Base-by-base conservation (phyloP, 2,113 vertebrate genomes). In the Thunnus maccoyii region DNA sequence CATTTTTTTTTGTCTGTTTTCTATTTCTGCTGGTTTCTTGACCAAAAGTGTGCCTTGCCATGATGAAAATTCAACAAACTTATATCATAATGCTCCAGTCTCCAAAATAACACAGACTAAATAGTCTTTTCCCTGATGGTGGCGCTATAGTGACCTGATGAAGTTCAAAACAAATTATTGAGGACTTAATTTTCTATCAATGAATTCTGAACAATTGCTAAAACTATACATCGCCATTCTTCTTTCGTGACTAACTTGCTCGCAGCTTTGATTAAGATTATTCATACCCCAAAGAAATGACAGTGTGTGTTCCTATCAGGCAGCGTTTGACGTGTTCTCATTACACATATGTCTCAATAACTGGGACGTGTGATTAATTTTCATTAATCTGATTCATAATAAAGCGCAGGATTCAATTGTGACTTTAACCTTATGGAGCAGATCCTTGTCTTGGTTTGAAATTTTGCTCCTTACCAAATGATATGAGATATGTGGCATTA, bases 271-370 rank as follows among this genome's bases (percentile, higher is more conserved):
- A 66, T 51, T 27, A 27, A 66, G 27, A 41, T 41, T 1, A 50
- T 50, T 44, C 50, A 2, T 36, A 36, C 13, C 12, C 41, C 3
- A 15, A 55, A 56, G 12, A 47, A 48, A 58, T 15, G 11, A 32
- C 14, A 50, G 22, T 22, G 22, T 22, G 22, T 22, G 22, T 22
- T 22, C 1, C 22, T 22, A 22, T 22, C 22, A 22, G 22, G 22
- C 13, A 8, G 47, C 30, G 20, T 17, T 67, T 16, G 16, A 16
- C 5, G 0, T 41, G 27, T 10, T 68, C 11, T 30, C 22, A 58
- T 60, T 44, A 66, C 46, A 66, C 9, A 3, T 73, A 20, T 44
- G 44, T 68, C 10, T 66, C 55, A 58, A 41, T 48, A 71, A 70
- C 18, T 36, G 14, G 1, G 2, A 18, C n/a, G 41, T 44, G 27